Evolutionary conservation across 2,113 vertebrate genomes (phyloP).

Genomic region (Paraplagusia blochii): DNA sequence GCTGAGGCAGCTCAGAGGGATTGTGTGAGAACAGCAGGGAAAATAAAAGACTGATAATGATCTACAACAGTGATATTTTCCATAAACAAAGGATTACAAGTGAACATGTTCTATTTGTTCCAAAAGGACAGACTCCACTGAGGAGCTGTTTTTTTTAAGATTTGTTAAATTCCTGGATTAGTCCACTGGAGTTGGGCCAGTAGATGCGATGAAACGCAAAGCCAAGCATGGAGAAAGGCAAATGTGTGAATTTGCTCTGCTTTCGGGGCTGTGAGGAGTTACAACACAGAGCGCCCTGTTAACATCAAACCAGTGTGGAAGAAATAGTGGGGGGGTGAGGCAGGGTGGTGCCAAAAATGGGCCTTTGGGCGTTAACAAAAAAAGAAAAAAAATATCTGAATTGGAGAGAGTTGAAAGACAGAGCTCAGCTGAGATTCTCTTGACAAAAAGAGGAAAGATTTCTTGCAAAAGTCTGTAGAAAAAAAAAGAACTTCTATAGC

Average conservation of each 20-base stretch:
- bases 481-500: conserved; percentile 1
- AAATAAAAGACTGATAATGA: conserved; percentile 14
- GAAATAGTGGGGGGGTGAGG: conserved; percentile 1
- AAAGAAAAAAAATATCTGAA: neutral
- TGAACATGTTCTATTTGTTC: conserved; percentile 1
- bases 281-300: conserved; percentile 41
- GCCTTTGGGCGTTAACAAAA: conserved; percentile 9
- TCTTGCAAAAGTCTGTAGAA: conserved; percentile 20
- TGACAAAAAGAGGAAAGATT: conserved; percentile 45
- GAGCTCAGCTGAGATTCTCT: conserved; percentile 20
- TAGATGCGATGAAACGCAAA: conserved; percentile 34
- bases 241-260: conserved; percentile 24
- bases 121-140: conserved; percentile 8
- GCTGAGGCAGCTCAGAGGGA: too few species aligned
- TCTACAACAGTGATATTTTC: conserved; percentile 18
- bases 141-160: conserved; percentile 42
- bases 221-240: conserved; percentile 30
- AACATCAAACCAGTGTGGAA: conserved; percentile 41
- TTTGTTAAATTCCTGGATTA: conserved; percentile 48
- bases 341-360: conserved; percentile 29
- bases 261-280: conserved; percentile 24
- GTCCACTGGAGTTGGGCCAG: conserved; percentile 17
- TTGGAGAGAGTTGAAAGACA: neutral
- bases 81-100: conserved; percentile 29
- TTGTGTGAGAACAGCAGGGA: neutral